Base-by-base conservation (phyloP, 1,140 invertebrate genomes). In the Aethina tumida region DNA sequence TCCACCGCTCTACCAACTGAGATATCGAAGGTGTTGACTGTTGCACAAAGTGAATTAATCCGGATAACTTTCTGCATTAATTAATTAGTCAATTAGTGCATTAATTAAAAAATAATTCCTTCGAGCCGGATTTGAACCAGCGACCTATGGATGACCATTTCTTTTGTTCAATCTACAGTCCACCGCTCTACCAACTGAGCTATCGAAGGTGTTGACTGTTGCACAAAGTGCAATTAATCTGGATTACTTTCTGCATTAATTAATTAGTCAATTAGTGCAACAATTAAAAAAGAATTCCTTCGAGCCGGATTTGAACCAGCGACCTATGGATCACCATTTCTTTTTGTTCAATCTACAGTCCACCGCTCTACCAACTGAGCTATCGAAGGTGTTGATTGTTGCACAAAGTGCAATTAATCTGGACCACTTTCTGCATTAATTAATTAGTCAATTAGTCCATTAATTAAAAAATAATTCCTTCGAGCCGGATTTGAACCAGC, bases 1-100 rank as follows among this genome's bases (percentile, higher is more conserved):
- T 81, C 78, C 79, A 81, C 77, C 78, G 79, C 78, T 81, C 78
- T 81, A 81, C 79, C 78, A 82, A 82, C 77, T 82, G 79, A 81
- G 75, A 76, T 79, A 79, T 76, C 76, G 75, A 77, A 79, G 76
- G 75, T 62, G n/a, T n/a, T n/a, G n/a, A n/a, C n/a, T n/a, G n/a
- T n/a, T n/a, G n/a, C n/a, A n/a, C n/a, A n/a, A n/a, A n/a, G n/a
- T n/a, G n/a, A n/a, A n/a, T n/a, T n/a, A n/a, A n/a, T n/a, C n/a
- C n/a, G n/a, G n/a, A n/a, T n/a, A n/a, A n/a, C n/a, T n/a, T n/a
- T n/a, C n/a, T n/a, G n/a, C n/a, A n/a, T n/a, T n/a, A n/a, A n/a
- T n/a, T n/a, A n/a, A n/a, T n/a, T n/a, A n/a, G n/a, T n/a, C n/a
- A n/a, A n/a, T n/a, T n/a, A n/a, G n/a, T n/a, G n/a, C n/a, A n/a